Conservation (phyloP, 2,113 vertebrate species). For the Crypturellus undulatus region DNA sequence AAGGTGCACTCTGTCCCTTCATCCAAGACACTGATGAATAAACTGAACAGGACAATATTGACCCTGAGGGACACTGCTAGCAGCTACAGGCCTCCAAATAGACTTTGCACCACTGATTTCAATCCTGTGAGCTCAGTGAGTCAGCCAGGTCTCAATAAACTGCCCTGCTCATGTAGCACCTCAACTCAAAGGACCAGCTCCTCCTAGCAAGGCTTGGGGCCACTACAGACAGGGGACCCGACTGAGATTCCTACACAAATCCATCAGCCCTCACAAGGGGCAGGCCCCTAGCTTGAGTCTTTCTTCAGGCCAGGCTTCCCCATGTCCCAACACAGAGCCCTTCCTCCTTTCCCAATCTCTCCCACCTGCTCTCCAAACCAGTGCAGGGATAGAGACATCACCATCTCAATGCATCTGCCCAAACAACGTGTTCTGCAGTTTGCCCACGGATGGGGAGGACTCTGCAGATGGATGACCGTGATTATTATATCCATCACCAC, state of each 20-base stretch:
- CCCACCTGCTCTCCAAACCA: background rate
- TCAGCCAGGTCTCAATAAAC: too few species aligned
- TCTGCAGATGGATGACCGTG: background rate
- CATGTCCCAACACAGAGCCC: accelerated
- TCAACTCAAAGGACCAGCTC: accelerated
- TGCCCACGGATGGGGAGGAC: background rate
- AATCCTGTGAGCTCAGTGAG: too few species aligned
- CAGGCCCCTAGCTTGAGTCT: background rate
- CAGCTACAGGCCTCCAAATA: too few species aligned
- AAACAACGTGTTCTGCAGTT: background rate
- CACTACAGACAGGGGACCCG: background rate
- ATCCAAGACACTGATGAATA: too few species aligned
- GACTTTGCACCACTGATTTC: too few species aligned
- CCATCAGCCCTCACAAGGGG: background rate
- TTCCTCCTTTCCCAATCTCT: background rate
- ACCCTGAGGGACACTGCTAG: too few species aligned
- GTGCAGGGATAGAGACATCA: background rate
- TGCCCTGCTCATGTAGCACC: too few species aligned
- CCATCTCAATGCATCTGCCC: background rate
- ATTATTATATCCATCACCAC: accelerated
- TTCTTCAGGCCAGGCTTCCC: background rate
- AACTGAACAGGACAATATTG: too few species aligned
- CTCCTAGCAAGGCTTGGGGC: background rate
- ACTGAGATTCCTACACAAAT: background rate
- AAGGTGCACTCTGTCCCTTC: too few species aligned